Conservation (phyloP, 1,140 invertebrate genomes). For the Trissolcus basalis region DNA sequence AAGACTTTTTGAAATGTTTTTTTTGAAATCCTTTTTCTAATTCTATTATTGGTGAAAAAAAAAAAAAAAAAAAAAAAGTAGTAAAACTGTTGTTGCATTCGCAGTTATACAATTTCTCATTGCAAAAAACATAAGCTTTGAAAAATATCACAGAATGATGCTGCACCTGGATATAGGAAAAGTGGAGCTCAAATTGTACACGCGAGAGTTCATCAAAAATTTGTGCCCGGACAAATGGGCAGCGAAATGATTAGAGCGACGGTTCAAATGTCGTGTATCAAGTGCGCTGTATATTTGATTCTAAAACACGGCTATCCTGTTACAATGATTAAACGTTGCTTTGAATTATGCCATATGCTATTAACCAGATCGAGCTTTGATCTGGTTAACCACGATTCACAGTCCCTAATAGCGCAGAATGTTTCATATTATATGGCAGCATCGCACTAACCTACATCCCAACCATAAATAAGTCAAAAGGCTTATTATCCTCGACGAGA, state of each 20-base stretch:
- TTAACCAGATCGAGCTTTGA: slow-evolving; percentile 40
- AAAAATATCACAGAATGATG: too few relatives aligned
- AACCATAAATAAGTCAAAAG: background rate
- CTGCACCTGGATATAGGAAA: slow-evolving; percentile 5
- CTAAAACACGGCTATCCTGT: slow-evolving; percentile 27
- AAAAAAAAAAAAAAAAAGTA: too few relatives aligned
- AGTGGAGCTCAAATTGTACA: background rate
- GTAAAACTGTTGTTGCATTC: too few relatives aligned
- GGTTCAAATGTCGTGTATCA: background rate
- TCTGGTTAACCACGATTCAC: slow-evolving; percentile 35
- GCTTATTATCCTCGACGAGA: too few relatives aligned
- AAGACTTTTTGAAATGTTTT: too few relatives aligned
- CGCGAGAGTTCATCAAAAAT: slow-evolving; percentile 3
- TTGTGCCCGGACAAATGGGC: background rate
- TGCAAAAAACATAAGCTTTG: too few relatives aligned
- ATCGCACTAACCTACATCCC: slow-evolving; percentile 1
- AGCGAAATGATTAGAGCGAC: slow-evolving; percentile 15
- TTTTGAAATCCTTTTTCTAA: too few relatives aligned
- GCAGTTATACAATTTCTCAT: too few relatives aligned
- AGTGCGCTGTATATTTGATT: slow-evolving; percentile 21
- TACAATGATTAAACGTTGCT: slow-evolving; percentile 37
- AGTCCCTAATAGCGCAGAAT: slow-evolving; percentile 24
- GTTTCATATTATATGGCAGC: slow-evolving; percentile 13
- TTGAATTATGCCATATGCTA: slow-evolving; percentile 38
- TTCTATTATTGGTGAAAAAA: too few relatives aligned